Evolutionary conservation across 2,888 invertebrate species (phyloP).

Genomic region (Chalcis sispes): DNA sequence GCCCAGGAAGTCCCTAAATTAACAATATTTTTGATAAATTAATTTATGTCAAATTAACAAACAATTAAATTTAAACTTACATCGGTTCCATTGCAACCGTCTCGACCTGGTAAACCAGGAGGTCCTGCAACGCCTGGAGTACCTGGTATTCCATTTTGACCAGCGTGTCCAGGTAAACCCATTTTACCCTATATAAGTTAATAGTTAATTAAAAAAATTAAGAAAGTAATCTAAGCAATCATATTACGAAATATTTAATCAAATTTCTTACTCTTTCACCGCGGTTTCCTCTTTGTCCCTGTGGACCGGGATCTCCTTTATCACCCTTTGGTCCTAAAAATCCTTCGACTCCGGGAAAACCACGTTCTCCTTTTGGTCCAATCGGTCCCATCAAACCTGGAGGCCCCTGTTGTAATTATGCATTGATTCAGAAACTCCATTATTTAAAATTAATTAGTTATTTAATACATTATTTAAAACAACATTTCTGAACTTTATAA

Average conservation of each 20-base stretch:
- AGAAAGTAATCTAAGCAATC: neutral
- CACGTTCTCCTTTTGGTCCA: slow-evolving; percentile 86
- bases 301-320: slow-evolving; percentile 90
- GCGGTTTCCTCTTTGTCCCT: slow-evolving; percentile 88
- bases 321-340: slow-evolving; percentile 91
- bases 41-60: slow-evolving; percentile 2
- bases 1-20: slow-evolving; percentile 85
- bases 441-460: too few relatives aligned
- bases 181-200: slow-evolving; percentile 81
- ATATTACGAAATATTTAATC: neutral
- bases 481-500: too few relatives aligned
- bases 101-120: slow-evolving; percentile 90
- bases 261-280: slow-evolving; percentile 82
- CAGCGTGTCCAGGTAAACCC: slow-evolving; percentile 92
- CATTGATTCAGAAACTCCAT: too few relatives aligned
- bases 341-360: slow-evolving; percentile 90
- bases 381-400: slow-evolving; percentile 84
- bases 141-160: slow-evolving; percentile 85
- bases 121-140: slow-evolving; percentile 82
- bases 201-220: neutral
- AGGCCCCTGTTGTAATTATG: too few relatives aligned
- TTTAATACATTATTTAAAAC: too few relatives aligned
- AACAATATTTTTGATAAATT: slow-evolving; percentile 25
- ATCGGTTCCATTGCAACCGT: slow-evolving; percentile 97
- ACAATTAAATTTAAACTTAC: slow-evolving; percentile 78